Evolutionary conservation across 2,797 vertebrate species (phyloP).

Genomic region (Nyctalus aviator): DNA sequence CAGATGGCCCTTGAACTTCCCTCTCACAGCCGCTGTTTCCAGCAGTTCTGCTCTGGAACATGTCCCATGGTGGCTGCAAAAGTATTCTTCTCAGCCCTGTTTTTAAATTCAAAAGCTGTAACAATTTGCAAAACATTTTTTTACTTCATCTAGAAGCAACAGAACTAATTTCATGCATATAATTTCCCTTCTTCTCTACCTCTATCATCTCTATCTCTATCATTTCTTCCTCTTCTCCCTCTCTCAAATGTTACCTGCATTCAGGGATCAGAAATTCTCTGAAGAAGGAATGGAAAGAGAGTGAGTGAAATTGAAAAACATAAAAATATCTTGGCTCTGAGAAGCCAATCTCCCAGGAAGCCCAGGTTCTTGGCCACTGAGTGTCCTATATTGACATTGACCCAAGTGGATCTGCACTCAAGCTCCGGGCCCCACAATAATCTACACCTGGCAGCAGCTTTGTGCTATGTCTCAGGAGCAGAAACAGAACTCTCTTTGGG

Average conservation of each 20-base stretch:
- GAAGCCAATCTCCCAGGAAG: neutral
- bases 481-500: slow-evolving; percentile 61
- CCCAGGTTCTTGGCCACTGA: neutral
- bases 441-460: neutral
- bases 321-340: neutral
- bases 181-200: neutral
- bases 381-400: neutral
- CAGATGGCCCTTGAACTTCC: slow-evolving; percentile 88
- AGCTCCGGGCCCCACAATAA: neutral
- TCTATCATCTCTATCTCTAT: neutral
- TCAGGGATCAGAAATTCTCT: slow-evolving; percentile 1
- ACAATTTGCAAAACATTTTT: slow-evolving; percentile 46
- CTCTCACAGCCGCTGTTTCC: slow-evolving; percentile 79
- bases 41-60: slow-evolving; percentile 76
- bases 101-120: slow-evolving; percentile 41
- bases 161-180: neutral
- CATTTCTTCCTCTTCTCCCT: neutral
- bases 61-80: slow-evolving; percentile 47
- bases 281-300: neutral
- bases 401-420: neutral
- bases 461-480: neutral
- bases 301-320: neutral
- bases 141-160: slow-evolving; percentile 14
- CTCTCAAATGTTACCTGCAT: neutral
- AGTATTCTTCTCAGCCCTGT: slow-evolving; percentile 33